Evolutionary conservation across 2,113 vertebrate species (phyloP).

Genomic region (Campylomormyrus tamandua): DNA sequence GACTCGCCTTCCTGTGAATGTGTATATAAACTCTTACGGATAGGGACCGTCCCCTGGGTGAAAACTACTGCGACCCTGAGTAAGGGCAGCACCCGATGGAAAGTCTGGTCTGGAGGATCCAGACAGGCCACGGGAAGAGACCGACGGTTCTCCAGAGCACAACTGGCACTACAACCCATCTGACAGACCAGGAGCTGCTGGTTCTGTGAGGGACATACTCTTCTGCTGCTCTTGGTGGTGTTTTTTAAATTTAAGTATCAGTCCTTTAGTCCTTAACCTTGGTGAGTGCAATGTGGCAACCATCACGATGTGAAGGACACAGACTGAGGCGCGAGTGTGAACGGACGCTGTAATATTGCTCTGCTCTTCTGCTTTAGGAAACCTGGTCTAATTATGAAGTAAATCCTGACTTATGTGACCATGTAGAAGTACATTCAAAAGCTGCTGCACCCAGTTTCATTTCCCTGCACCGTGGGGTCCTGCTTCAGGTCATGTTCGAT

Average conservation of each 20-base stretch:
- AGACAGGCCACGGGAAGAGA: background rate
- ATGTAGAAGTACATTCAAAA: background rate
- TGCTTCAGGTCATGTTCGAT: background rate
- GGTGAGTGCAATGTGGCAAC: background rate
- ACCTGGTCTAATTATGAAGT: background rate
- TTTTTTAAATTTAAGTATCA: background rate
- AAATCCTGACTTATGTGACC: background rate
- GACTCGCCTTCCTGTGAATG: background rate
- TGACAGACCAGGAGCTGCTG: background rate
- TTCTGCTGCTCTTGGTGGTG: background rate
- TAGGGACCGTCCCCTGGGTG: background rate
- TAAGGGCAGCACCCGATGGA: background rate
- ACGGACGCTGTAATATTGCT: background rate
- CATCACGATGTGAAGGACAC: background rate
- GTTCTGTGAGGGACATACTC: background rate
- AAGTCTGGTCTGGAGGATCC: background rate
- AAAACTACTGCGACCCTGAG: background rate
- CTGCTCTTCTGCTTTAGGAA: background rate
- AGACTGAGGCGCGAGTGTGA: background rate
- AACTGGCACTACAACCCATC: background rate
- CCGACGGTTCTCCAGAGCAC: background rate
- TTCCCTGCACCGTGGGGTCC: background rate
- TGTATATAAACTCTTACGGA: background rate
- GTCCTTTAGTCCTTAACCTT: background rate
- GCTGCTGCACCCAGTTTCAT: background rate